A percentile compares a stretch with the other conserved stretches of the same genome.
Evolutionary conservation across 1,140 invertebrate genomes (phyloP).

Genomic region (Drosophila ercepeae): DNA sequence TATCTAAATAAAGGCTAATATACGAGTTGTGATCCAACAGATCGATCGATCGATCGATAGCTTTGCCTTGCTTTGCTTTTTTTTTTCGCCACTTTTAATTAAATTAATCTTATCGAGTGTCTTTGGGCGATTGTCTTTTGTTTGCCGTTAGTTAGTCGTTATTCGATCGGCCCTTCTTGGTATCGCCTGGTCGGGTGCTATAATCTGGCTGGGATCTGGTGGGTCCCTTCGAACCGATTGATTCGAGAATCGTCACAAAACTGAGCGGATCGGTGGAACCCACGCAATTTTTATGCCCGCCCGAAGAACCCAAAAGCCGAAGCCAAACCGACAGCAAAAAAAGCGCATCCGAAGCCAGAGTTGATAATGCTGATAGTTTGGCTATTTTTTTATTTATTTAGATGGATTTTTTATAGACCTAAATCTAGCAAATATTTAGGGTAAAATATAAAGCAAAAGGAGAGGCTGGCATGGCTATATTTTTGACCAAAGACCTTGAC

Average conservation of each 20-base stretch:
- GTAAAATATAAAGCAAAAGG: no score
- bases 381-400: no score
- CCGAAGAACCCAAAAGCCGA: conserved; percentile 7
- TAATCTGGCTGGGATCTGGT: background rate
- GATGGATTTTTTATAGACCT: background rate
- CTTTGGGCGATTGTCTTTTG: conserved; percentile 21
- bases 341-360: conserved; percentile 25
- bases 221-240: conserved; percentile 10
- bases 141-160: conserved; percentile 35
- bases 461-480: no score
- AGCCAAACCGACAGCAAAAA: background rate
- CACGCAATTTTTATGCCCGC: conserved; percentile 66
- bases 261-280: conserved; percentile 63
- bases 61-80: conserved; percentile 12
- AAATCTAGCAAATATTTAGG: background rate
- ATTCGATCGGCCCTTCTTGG: background rate
- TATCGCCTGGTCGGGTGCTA: background rate
- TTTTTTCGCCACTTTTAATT: conserved; percentile 9
- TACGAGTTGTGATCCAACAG: conserved; percentile 12
- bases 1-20: conserved; percentile 32
- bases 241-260: conserved; percentile 23
- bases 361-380: conserved; percentile 1
- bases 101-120: conserved; percentile 67
- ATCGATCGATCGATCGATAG: conserved; percentile 5
- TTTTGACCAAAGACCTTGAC: no score